Evolutionary conservation across 2,888 invertebrate species (phyloP).

Genomic region (Nipponacmea schrenckii): DNA sequence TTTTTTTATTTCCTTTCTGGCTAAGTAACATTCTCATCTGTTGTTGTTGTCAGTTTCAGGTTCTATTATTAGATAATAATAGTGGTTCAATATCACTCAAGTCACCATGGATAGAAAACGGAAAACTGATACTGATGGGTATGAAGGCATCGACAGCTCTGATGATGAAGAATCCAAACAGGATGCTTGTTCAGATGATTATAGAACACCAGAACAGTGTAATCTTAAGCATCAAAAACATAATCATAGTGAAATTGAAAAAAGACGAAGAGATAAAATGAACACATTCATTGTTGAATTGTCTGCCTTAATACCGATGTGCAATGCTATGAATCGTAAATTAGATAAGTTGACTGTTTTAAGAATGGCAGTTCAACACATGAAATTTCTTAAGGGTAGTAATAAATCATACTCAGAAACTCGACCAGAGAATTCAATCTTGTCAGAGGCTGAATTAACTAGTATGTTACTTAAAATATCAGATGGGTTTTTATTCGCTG

Average conservation of each 20-base stretch:
- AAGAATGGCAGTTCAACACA: constrained; percentile 92
- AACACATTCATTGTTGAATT: constrained; percentile 93
- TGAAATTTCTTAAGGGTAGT: constrained; percentile 79
- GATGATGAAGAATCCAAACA: not conserved
- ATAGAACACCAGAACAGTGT: not conserved
- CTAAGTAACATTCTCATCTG: too few species aligned
- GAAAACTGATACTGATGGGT: too few species aligned
- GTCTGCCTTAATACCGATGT: constrained; percentile 91
- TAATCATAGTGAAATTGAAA: constrained; percentile 97
- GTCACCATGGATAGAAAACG: too few species aligned
- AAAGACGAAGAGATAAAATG: constrained; percentile 94
- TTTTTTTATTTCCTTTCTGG: too few species aligned
- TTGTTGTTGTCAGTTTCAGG: too few species aligned
- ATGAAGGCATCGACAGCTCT: not conserved
- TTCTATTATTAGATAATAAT: too few species aligned
- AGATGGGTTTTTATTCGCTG: constrained; percentile 90
- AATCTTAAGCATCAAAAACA: constrained; percentile 73
- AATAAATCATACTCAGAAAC: constrained; percentile 81
- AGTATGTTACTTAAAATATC: constrained; percentile 78
- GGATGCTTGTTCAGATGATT: not conserved
- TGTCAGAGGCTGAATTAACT: constrained; percentile 88
- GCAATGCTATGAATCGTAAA: constrained; percentile 91
- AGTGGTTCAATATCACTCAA: too few species aligned
- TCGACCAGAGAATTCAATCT: constrained; percentile 82
- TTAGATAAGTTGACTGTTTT: constrained; percentile 90